Evolutionary conservation across 2,113 vertebrate species (phyloP).

Genomic region (Hemiscyllium ocellatum): DNA sequence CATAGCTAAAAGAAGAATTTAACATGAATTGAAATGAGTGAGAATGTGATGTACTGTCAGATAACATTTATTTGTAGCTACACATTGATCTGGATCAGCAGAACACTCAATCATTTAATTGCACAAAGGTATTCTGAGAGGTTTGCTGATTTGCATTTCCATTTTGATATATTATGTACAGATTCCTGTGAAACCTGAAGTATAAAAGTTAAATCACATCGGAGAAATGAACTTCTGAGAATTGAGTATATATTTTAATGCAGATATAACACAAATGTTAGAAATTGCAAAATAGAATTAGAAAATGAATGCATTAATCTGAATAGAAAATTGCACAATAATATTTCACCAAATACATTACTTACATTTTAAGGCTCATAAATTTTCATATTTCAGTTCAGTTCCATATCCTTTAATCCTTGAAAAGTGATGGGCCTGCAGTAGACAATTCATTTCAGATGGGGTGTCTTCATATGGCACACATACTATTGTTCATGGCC

Average conservation of each 20-base stretch:
- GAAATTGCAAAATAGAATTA: not conserved
- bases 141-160: not conserved
- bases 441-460: not conserved
- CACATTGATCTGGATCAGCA: not conserved
- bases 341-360: conserved; percentile 7
- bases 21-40: not conserved
- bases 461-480: not conserved
- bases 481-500: not conserved
- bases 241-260: not conserved
- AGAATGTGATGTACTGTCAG: not conserved
- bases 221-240: not conserved
- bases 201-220: not conserved
- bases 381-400: not conserved
- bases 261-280: not conserved
- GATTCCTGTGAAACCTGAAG: not conserved
- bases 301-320: not conserved
- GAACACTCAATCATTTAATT: not conserved
- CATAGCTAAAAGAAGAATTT: not conserved
- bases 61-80: not conserved
- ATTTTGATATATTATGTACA: not conserved
- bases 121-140: not conserved
- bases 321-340: not conserved
- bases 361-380: not conserved
- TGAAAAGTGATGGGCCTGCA: not conserved
- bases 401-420: no score